Conservation (phyloP, 2,888 invertebrate genomes). For the Hypomecis atomaria region DNA sequence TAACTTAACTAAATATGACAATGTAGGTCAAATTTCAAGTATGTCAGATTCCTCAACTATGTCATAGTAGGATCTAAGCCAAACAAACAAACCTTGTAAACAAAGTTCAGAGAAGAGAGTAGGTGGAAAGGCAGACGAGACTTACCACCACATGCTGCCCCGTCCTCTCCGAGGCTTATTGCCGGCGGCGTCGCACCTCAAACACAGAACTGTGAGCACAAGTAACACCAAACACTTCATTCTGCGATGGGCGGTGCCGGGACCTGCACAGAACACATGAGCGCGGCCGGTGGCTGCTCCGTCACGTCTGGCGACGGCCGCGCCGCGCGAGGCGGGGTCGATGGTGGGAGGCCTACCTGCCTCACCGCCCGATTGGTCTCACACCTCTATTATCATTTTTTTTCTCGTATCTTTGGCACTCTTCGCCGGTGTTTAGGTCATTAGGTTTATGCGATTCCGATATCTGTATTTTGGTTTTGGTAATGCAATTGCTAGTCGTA, state of each 20-base stretch:
- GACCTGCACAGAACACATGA: slow-evolving; percentile 64
- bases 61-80: background rate
- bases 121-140: slow-evolving; percentile 47
- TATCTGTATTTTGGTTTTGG: slow-evolving; percentile 21
- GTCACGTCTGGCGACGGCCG: slow-evolving; percentile 65
- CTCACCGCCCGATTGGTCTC: slow-evolving; percentile 74
- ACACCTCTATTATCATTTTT: slow-evolving; percentile 64
- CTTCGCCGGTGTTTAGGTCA: slow-evolving; percentile 58
- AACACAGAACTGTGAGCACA: slow-evolving; percentile 82
- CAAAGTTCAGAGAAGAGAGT: slow-evolving; percentile 23
- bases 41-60: background rate
- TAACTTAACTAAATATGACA: background rate
- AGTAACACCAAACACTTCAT: slow-evolving; percentile 84
- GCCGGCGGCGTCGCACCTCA: slow-evolving; percentile 68
- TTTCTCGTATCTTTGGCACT: slow-evolving; percentile 41
- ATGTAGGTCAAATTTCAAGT: background rate
- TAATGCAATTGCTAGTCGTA: slow-evolving; percentile 31
- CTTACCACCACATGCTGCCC: slow-evolving; percentile 97
- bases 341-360: slow-evolving; percentile 79
- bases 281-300: slow-evolving; percentile 73
- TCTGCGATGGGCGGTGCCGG: slow-evolving; percentile 67
- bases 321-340: slow-evolving; percentile 71
- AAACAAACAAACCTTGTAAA: background rate
- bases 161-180: slow-evolving; percentile 91
- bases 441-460: slow-evolving; percentile 56